These are phyloP conservation scores for Coptotermes formosanus DNA, from an alignment of 1,140 invertebrate genomes.

Conservation along the genomic window DNA sequence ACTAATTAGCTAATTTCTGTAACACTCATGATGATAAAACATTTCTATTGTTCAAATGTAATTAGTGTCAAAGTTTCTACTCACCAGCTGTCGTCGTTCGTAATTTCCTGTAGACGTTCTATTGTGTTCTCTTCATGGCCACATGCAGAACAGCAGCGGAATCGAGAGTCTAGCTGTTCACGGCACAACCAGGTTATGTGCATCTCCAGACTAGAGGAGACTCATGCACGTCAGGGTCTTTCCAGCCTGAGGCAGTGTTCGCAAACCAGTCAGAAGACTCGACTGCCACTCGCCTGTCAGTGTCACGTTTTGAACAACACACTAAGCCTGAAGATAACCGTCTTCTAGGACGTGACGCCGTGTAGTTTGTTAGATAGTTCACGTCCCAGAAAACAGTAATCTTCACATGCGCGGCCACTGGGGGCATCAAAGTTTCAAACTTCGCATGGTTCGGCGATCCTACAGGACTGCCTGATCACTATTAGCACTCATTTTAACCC, in stretches of 20 bases:
- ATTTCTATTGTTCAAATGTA: conserved; percentile 1
- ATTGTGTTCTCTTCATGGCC: conserved; percentile 14
- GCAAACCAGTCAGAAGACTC: neutral
- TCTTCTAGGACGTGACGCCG: too few relatives aligned
- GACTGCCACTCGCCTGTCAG: neutral
- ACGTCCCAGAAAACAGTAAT: too few relatives aligned
- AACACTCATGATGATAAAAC: neutral
- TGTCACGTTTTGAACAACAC: neutral
- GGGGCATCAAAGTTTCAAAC: too few relatives aligned
- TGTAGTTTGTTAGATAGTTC: too few relatives aligned
- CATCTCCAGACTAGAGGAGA: neutral
- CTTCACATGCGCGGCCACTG: too few relatives aligned
- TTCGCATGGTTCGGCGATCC: too few relatives aligned
- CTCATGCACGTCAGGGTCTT: neutral
- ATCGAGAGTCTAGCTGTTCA: neutral
- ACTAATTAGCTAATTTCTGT: neutral
- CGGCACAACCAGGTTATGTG: neutral
- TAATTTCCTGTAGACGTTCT: neutral
- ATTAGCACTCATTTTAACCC: too few relatives aligned
- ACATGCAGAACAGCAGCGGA: neutral
- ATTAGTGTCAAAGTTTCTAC: conserved; percentile 12
- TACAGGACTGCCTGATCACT: too few relatives aligned
- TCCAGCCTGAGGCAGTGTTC: neutral
- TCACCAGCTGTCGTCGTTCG: neutral
- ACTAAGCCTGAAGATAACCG: neutral